Conservation (phyloP, 1,140 invertebrate species). For the Drosophila willistoni region DNA sequence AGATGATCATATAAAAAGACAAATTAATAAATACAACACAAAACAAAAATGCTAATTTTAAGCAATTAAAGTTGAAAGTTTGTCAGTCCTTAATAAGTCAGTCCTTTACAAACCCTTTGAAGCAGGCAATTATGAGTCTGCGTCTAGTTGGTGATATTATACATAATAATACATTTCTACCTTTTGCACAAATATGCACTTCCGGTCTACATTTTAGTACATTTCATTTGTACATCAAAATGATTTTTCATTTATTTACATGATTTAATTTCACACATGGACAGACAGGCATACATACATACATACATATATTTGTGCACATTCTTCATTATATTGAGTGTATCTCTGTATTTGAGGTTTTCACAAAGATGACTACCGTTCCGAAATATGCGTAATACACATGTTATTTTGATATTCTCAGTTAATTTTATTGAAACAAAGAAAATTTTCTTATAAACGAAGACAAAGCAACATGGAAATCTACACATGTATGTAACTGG, state of each 20-base stretch:
- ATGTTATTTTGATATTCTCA: not conserved
- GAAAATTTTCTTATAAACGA: constrained; percentile 48
- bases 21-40: not conserved
- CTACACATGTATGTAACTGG: not conserved
- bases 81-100: too few species aligned
- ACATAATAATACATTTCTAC: not conserved
- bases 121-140: too few species aligned
- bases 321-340: not conserved
- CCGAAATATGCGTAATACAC: not conserved
- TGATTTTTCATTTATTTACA: not conserved
- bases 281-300: not conserved
- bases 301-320: not conserved
- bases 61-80: too few species aligned
- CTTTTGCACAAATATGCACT: not conserved
- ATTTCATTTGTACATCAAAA: not conserved
- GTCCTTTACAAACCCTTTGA: too few species aligned
- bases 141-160: too few species aligned
- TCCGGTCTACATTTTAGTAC: not conserved
- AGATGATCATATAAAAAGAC: not conserved
- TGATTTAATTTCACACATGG: not conserved
- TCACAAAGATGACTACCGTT: constrained; percentile 1
- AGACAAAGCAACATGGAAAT: constrained; percentile 29
- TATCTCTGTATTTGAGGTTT: not conserved
- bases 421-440: constrained; percentile 4
- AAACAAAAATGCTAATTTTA: too few species aligned